These are phyloP conservation scores for Aphelenchoides avenae DNA, from an alignment of 1,140 invertebrate species.

Conservation along the genomic window DNA sequence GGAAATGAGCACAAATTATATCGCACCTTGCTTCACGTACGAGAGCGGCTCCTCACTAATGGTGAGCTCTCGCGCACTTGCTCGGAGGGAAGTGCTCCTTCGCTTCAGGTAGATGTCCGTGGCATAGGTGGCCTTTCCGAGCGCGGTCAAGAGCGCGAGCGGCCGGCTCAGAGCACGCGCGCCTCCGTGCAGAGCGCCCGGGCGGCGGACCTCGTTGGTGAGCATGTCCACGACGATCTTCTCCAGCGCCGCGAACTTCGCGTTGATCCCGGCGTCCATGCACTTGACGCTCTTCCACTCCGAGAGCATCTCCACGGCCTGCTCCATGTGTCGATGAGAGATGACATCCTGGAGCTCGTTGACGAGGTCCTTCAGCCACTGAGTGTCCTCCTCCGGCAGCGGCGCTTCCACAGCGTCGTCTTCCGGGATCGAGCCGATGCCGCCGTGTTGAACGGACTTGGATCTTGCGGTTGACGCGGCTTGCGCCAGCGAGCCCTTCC, in stretches of 20 bases:
- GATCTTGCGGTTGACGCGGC: too few relatives aligned
- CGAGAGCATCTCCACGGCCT: slow-evolving; percentile 76
- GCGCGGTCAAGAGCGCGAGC: slow-evolving; percentile 24
- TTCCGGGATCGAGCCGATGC: too few relatives aligned
- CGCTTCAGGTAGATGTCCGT: slow-evolving; percentile 80
- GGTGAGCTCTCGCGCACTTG: slow-evolving; percentile 77
- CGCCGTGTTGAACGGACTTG: too few relatives aligned
- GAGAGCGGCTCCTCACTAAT: slow-evolving; percentile 77
- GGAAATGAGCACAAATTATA: too few relatives aligned
- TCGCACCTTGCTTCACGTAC: slow-evolving; percentile 72
- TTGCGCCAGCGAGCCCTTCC: too few relatives aligned
- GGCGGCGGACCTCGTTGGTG: slow-evolving; percentile 59
- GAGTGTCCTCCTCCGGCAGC: slow-evolving; percentile 63
- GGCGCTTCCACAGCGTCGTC: slow-evolving; percentile 21
- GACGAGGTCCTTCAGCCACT: slow-evolving; percentile 81
- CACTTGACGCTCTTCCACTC: slow-evolving; percentile 64
- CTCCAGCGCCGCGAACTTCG: slow-evolving; percentile 44
- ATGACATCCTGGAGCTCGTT: slow-evolving; percentile 93
- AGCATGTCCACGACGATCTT: slow-evolving; percentile 46
- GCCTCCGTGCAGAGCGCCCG: slow-evolving; percentile 74
- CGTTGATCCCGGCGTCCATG: slow-evolving; percentile 40
- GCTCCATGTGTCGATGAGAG: slow-evolving; percentile 93
- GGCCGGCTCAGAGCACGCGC: slow-evolving; percentile 74
- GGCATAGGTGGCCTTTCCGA: slow-evolving; percentile 63
- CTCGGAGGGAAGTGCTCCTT: slow-evolving; percentile 75